Evolutionary conservation across 2,113 vertebrate genomes (phyloP).

Genomic region (Urocolius indicus): DNA sequence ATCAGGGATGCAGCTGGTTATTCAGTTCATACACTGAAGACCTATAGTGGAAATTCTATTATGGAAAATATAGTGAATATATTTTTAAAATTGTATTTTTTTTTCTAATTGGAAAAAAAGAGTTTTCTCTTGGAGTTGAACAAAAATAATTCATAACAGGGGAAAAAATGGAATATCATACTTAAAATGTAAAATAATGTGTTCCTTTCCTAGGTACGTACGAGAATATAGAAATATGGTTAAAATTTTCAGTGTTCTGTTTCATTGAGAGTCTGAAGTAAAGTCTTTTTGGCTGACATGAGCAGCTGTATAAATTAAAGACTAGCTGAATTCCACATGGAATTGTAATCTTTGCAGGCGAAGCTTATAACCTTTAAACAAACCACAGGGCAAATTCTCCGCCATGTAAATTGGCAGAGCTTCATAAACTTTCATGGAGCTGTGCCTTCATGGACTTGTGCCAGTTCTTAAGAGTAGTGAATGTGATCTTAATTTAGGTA

Average conservation of each 20-base stretch:
- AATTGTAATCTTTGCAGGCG: neutral
- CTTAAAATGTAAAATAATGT: neutral
- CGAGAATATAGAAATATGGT: neutral
- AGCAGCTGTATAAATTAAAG: conserved; percentile 1
- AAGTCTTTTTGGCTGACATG: neutral
- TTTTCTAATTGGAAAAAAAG: neutral
- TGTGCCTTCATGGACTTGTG: neutral
- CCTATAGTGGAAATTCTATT: conserved; percentile 35
- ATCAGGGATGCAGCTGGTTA: neutral
- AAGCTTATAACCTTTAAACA: conserved; percentile 39
- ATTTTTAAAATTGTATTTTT: neutral
- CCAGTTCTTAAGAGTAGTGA: neutral
- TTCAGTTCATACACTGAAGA: conserved; percentile 23
- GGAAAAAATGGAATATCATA: neutral
- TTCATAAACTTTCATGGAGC: conserved; percentile 18
- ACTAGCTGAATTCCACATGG: neutral
- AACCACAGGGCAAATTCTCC: neutral
- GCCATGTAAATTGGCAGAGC: conserved; percentile 19
- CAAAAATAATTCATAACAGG: neutral
- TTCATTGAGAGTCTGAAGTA: neutral
- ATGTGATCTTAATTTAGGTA: neutral
- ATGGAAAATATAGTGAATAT: neutral
- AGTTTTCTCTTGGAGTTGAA: neutral
- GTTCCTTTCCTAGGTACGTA: neutral
- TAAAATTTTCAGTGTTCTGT: neutral